Conservation (phyloP, 2,113 vertebrate species). For the cat (Felis catus) region F.catus_Fca126_mat1.0 CM031417.1:75019501-75020000, state of each 20-base stretch:
- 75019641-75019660: background rate
- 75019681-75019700: background rate
- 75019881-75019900: background rate
- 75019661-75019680: background rate
- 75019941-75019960: conserved; percentile 45
- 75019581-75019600: background rate
- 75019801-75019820: background rate
- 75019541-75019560: background rate
- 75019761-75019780: background rate
- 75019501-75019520: background rate
- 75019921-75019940: conserved; percentile 1
- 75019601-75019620: background rate
- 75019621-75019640: background rate
- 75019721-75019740: background rate
- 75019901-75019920: conserved; percentile 52
- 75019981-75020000: background rate
- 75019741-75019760: background rate
- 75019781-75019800: background rate
- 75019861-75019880: conserved; percentile 28
- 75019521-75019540: background rate
- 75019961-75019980: conserved; percentile 39
- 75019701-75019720: background rate
- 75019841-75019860: background rate
- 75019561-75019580: background rate
- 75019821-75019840: background rate